Base-by-base conservation (phyloP, 2,113 vertebrate species). In the Neolamprologus ventralis region DNA sequence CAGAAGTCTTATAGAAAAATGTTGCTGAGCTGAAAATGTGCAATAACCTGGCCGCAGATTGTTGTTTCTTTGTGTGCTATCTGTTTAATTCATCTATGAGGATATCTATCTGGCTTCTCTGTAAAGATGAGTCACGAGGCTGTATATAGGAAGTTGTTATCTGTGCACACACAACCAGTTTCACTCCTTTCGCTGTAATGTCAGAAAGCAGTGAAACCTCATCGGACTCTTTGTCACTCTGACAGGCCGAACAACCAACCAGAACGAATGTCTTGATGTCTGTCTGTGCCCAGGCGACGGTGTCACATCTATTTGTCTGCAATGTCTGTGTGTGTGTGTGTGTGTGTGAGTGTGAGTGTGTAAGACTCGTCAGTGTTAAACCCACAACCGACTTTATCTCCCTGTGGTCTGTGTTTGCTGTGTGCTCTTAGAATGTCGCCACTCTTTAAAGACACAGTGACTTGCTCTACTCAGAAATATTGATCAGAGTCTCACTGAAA, bases 271-370 rank as follows among this genome's bases (percentile, higher is more conserved):
- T 85, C 68, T 73, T 73, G 1, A 73, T 19, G 45, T 88, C 71
- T 73, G 54, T 55, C 78, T 71, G 90, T n/a, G 81, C 51, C 60
- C 65, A 33, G 75, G 40, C 10, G 8, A 37, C 16, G 17, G 84
- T 40, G 87, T 83, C 88, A 78, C 82, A 86, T 91, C 84, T 23
- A 45, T 87, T 60, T 54, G 79, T 90, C 78, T 91, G 84, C 26
- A 19, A 19, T 12, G 54, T 51, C 1, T 54, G 78, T 82, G 54
- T 60, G 37, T 81, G 42, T 5, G 1, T 6, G 11, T 51, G 17
- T 37, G 12, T 60, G 55, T 49, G 80, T 35, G 63, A 2, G 58
- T 4, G 28, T 1, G 28, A 0, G 2, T 5, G 2, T 5, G 17
- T 0, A 23, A 42, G 65, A 23, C 26, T 49, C 1, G 5, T 10